Evolutionary conservation across 2,113 vertebrate genomes (phyloP), one percentile per base, ranked within the genome.

Genomic region (Pyxicephalus adspersus): DNA sequence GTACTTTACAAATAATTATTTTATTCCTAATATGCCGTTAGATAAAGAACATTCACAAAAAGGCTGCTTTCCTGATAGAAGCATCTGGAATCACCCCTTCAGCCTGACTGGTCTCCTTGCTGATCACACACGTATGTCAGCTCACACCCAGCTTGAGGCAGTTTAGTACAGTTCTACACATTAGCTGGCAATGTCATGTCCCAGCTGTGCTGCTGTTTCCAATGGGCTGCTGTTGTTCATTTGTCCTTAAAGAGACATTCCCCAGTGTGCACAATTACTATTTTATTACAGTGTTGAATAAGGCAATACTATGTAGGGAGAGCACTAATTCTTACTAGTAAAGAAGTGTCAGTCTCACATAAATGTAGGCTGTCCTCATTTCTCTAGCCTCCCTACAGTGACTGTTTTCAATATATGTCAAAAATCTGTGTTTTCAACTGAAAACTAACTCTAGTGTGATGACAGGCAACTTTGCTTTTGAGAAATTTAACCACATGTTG

Each of bases 131-230:
- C 85, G 64, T 87, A 79, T 85, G 81, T 86, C 86, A 80, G 86
- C 85, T 88, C 86, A 86, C 80, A 86, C 84, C 83, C 87, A 88
- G 75, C 86, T 88, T 88, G 77, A 87, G 86, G 91, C 77, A 89
- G 87, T 20, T 17, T 52, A 77, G 80, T 86, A 89, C 88, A 50
- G 23, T 54, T 58, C 3, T 63, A 61, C 66, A 51, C 66, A 63
- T 81, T 72, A 54, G 55, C 67, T 38, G 52, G 75, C 60, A 51
- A 23, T 58, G 5, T 61, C 28, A 51, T 9, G 25, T n/a, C 38
- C 26, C 76, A 57, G 78, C 78, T 81, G 66, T 51, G 23, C 15
- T 34, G 75, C 77, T 82, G 84, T 74, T 60, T 67, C 71, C 31
- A 55, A 58, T 54, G 19, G 38, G 26, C 64, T 31, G 2, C 38